Evolutionary conservation across 23 tunicate species (phyloP).

Genomic region (Styela plicata): DNA sequence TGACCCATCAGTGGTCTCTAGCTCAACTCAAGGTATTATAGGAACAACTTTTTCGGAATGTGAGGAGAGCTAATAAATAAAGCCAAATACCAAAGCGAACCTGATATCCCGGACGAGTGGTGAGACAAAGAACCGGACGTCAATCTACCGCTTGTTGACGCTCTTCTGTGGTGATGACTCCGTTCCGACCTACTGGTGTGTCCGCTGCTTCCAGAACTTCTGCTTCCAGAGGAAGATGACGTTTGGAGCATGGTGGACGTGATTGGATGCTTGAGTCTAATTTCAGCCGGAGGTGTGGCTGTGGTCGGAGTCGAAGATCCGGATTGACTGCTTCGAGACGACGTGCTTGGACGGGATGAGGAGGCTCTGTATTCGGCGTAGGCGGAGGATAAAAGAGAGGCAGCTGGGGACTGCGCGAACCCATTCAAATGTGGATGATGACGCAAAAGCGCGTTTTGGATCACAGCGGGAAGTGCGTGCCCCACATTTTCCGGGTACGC

Average conservation of each 20-base stretch:
- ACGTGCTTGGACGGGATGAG: neutral
- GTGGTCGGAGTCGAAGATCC: neutral
- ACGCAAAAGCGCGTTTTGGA: constrained; percentile 9
- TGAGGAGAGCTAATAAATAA: too few species aligned
- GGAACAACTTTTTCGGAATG: too few species aligned
- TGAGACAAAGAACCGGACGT: constrained; percentile 62
- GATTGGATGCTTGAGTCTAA: constrained; percentile 9
- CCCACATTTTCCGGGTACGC: constrained; percentile 5
- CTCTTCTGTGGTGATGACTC: constrained; percentile 23
- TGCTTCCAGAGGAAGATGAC: constrained; percentile 7
- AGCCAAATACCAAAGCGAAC: too few species aligned
- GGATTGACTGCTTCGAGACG: neutral
- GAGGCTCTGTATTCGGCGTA: constrained; percentile 20
- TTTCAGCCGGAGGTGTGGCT: constrained; percentile 6
- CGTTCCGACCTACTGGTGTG: constrained; percentile 2
- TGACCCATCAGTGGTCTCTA: too few species aligned
- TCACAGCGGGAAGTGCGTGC: constrained; percentile 9
- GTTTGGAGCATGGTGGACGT: constrained; percentile 12
- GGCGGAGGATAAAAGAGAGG: constrained; percentile 19
- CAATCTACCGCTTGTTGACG: constrained; percentile 59
- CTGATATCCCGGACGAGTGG: constrained; percentile 25
- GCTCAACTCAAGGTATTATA: too few species aligned
- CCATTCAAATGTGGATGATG: constrained; percentile 9
- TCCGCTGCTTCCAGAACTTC: neutral
- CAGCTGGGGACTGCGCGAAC: constrained; percentile 7